Percentiles rank a stretch among this genome's conserved stretches.
phyloP scores from a whole-genome alignment of 2,888 invertebrate genomes.

The Itoplectis maculator region DNA sequence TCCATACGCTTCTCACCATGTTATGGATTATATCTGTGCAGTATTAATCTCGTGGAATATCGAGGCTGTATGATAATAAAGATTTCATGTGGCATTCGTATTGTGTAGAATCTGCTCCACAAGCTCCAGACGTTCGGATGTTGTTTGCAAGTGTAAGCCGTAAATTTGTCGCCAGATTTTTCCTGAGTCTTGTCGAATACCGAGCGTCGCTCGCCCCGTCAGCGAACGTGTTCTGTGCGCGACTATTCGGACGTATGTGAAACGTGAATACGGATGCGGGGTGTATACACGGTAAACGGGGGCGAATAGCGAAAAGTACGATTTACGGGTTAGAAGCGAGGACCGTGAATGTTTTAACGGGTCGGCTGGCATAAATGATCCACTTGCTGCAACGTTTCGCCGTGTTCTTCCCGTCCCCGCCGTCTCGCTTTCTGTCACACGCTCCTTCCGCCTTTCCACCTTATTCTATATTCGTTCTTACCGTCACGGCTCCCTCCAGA shows the following conservation, averaged over 20 bases:
- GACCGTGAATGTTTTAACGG: slow-evolving; percentile 30
- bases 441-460: not conserved
- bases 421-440: not conserved
- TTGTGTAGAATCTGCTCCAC: too few species aligned
- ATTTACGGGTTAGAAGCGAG: not conserved
- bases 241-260: not conserved
- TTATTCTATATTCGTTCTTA: slow-evolving; percentile 10
- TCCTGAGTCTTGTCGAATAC: not conserved
- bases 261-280: slow-evolving; percentile 1
- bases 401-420: not conserved
- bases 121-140: too few species aligned
- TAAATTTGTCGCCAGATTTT: not conserved
- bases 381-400: not conserved
- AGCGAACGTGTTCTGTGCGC: not conserved
- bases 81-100: too few species aligned
- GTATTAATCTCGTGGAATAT: too few species aligned
- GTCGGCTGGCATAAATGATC: slow-evolving; percentile 10
- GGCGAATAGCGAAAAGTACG: not conserved
- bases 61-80: too few species aligned
- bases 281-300: not conserved
- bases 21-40: too few species aligned
- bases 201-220: not conserved
- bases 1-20: too few species aligned
- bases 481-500: not conserved
- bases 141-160: too few species aligned